These are phyloP conservation scores for Dicentrarchus labrax DNA, from an alignment of 2,113 vertebrate species.

Conservation along the genomic window DNA sequence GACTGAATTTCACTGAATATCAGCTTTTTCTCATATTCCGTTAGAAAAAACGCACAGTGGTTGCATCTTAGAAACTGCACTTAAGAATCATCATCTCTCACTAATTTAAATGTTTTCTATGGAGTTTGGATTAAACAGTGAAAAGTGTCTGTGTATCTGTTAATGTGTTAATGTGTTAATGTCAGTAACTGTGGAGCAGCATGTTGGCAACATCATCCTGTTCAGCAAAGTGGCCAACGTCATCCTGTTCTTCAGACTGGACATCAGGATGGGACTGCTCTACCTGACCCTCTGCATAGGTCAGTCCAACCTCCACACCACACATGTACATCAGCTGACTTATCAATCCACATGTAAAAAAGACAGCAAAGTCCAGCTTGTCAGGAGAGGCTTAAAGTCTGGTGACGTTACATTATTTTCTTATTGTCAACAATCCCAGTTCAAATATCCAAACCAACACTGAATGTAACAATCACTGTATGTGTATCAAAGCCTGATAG, in stretches of 20 bases:
- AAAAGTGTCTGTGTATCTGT: no score
- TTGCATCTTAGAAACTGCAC: neutral
- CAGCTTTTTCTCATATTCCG: neutral
- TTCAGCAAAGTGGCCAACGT: slow-evolving; percentile 97
- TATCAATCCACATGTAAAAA: neutral
- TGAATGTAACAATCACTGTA: no score
- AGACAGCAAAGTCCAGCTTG: neutral
- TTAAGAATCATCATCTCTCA: neutral
- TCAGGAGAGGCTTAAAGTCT: neutral
- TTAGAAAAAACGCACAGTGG: neutral
- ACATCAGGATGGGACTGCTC: slow-evolving; percentile 94
- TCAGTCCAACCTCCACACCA: slow-evolving; percentile 31
- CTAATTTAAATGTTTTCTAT: neutral
- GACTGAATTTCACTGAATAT: neutral
- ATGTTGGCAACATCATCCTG: slow-evolving; percentile 96
- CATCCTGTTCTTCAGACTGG: slow-evolving; percentile 96
- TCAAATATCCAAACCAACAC: no score
- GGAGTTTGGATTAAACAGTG: neutral
- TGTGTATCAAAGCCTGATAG: no score
- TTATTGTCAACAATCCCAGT: no score
- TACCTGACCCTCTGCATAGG: slow-evolving; percentile 94
- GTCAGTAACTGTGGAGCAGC: slow-evolving; percentile 95
- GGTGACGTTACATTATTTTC: no score
- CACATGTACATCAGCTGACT: neutral
- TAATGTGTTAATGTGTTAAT: fast-evolving